Evolutionary conservation across 1,140 invertebrate species (phyloP).

Genomic region (Leptinotarsa lineolata): DNA sequence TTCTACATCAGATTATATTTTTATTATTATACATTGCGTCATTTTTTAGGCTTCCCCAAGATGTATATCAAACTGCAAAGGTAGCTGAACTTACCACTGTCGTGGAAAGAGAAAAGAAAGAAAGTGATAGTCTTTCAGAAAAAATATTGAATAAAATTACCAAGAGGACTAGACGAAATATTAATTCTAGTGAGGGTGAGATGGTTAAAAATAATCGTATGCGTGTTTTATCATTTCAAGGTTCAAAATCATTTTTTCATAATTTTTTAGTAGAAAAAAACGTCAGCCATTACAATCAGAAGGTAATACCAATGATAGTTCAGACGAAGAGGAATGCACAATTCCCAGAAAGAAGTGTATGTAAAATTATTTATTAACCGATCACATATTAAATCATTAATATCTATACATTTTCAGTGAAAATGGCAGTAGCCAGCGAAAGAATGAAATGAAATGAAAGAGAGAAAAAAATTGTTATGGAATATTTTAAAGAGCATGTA

Average conservation of each 20-base stretch:
- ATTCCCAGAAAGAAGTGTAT: background rate
- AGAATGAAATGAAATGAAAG: background rate
- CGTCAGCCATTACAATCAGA: background rate
- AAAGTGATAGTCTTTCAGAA: background rate
- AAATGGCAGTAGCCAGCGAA: background rate
- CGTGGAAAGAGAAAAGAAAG: background rate
- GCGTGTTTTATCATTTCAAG: background rate
- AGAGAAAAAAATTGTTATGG: conserved; percentile 14
- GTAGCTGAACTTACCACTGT: conserved; percentile 19
- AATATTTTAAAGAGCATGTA: conserved; percentile 20
- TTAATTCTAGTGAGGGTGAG: background rate
- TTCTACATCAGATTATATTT: background rate
- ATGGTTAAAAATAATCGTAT: background rate
- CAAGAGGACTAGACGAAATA: background rate
- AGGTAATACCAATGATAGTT: background rate
- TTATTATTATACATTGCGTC: background rate
- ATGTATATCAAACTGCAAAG: conserved; percentile 34
- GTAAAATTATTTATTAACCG: background rate
- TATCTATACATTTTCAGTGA: background rate
- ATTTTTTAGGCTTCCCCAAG: conserved; percentile 32
- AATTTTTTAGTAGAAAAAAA: background rate
- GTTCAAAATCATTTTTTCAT: background rate
- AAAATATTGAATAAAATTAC: background rate
- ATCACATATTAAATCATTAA: background rate
- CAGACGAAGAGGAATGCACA: background rate